These are phyloP conservation scores for Oikopleura albicans DNA, from an alignment of 23 tunicate genomes.

Conservation along the genomic window DNA sequence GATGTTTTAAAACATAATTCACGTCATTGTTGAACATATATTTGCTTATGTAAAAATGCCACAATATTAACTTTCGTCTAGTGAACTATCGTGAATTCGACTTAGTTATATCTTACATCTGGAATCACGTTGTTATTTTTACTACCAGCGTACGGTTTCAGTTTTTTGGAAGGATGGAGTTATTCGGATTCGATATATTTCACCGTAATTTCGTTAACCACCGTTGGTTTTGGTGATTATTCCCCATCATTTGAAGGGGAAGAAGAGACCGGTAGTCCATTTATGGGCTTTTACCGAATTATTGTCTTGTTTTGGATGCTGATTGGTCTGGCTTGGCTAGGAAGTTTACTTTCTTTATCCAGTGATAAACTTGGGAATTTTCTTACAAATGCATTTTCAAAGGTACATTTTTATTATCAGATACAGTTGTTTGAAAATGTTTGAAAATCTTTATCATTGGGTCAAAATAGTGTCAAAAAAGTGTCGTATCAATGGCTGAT, in stretches of 20 bases:
- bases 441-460: too few relatives aligned
- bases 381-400: background rate
- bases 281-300: background rate
- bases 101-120: background rate
- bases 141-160: background rate
- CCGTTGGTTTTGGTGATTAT: slow-evolving; percentile 14
- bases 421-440: too few relatives aligned
- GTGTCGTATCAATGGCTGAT: too few relatives aligned
- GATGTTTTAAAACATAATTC: too few relatives aligned
- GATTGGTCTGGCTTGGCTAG: background rate
- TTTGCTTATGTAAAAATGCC: too few relatives aligned
- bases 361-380: background rate
- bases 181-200: background rate
- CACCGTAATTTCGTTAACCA: slow-evolving; percentile 1
- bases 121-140: background rate
- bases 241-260: background rate
- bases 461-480: too few relatives aligned
- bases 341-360: background rate
- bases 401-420: background rate
- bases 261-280: background rate
- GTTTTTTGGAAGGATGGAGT: background rate
- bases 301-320: slow-evolving; percentile 2
- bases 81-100: too few relatives aligned
- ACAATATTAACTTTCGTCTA: too few relatives aligned
- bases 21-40: too few relatives aligned